phyloP scores from a whole-genome alignment of 2,888 invertebrate species.

The Mesopsocus fuscifrons region DNA sequence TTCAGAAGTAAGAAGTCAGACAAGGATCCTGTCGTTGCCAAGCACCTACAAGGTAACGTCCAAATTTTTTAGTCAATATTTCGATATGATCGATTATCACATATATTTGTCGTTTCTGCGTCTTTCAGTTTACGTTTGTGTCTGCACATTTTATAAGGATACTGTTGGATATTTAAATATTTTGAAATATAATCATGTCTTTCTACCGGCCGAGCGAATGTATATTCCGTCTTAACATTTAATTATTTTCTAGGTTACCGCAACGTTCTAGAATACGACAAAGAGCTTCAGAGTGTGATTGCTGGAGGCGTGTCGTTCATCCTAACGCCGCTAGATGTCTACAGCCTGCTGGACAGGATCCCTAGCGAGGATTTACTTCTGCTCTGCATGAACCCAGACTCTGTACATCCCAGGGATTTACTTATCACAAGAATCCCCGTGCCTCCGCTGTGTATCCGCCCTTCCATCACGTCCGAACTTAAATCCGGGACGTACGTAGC shows the following conservation, averaged over 20 bases:
- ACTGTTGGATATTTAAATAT: no score
- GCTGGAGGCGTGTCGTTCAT: conserved; percentile 41
- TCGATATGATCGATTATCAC: no score
- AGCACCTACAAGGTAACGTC: conserved; percentile 22
- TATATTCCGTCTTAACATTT: no score
- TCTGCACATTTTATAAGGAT: no score
- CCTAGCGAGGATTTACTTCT: conserved; percentile 37
- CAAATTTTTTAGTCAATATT: no score
- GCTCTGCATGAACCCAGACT: conserved; percentile 34
- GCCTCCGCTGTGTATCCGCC: conserved; percentile 92
- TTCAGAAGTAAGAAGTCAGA: conserved; percentile 55
- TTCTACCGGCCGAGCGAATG: no score
- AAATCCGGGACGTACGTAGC: conserved; percentile 75
- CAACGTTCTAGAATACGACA: conserved; percentile 55
- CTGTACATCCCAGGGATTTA: conserved; percentile 63
- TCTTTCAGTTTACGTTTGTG: conserved; percentile 8
- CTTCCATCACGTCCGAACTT: conserved; percentile 86
- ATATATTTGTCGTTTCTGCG: no score
- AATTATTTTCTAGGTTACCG: conserved; percentile 42
- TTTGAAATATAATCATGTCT: no score
- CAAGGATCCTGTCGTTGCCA: conserved; percentile 35
- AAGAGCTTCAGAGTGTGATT: conserved; percentile 53
- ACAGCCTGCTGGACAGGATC: conserved; percentile 36
- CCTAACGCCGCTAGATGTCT: conserved; percentile 25
- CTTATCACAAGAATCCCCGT: conserved; percentile 84